Evolutionary conservation across 2,888 invertebrate genomes (phyloP), one percentile per base, ranked within the genome.

Genomic region (Diploptera punctata): DNA sequence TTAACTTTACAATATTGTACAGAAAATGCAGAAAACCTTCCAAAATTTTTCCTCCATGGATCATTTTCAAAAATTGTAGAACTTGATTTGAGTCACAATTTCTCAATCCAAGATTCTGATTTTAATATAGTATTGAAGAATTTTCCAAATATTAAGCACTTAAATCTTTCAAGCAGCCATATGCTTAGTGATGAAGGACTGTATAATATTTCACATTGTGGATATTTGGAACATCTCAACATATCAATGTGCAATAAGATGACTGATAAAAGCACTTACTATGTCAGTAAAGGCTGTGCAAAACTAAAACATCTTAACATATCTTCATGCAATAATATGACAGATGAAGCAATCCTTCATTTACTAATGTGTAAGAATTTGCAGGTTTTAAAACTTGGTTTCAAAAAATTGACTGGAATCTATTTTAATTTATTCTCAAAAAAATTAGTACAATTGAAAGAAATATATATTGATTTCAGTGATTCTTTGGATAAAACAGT

Each of bases 251-350:
- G 62, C 33, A 16, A 33, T 33, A 10, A 19, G 16, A n/a, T 62
- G n/a, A 62, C 62, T 16, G 62, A 62, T 10, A 33, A 62, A 18
- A 18, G 62, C 18, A 33, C 33, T 7, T 9, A 18, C 1, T 33
- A 62, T 10, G 19, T 33, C 2, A 31, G 31, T 31, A 62, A 62
- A 62, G 29, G 47, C 3, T 47, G 47, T 47, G n/a, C 7, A 13
- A 62, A 62, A 19, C 33, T 62, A 13, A 33, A 62, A 62, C n/a
- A 33, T 18, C 62, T 62, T n/a, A 33, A 62, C 18, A 18, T 62
- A 18, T 31, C 62, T 16, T 62, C 33, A 0, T 62, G 62, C 33
- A 7, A 31, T 10, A 31, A 18, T 62, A 19, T 62, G 38, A 62
- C 62, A 31, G 62, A 62, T 19, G 33, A 62, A 16, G 62, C 24